phyloP scores from a whole-genome alignment of 2,113 vertebrate species.

The Dolichotis patagonum region DNA sequence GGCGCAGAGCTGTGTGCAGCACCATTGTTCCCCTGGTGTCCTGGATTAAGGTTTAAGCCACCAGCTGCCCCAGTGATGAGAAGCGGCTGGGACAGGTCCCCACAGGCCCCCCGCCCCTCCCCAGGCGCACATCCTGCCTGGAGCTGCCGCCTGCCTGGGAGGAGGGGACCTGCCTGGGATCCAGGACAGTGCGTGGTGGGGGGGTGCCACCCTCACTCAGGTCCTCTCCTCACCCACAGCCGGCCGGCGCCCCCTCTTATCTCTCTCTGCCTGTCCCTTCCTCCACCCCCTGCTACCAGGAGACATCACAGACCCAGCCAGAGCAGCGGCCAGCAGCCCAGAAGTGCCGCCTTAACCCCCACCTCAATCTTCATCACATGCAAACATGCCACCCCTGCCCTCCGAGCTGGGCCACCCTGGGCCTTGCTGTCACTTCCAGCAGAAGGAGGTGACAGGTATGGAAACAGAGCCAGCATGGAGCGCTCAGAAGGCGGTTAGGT shows the following conservation, averaged over 20 bases:
- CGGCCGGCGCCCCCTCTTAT: neutral
- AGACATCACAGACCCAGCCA: neutral
- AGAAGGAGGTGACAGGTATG: neutral
- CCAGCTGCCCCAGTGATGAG: conserved; percentile 81
- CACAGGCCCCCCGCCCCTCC: conserved; percentile 63
- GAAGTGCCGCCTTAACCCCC: conserved; percentile 28
- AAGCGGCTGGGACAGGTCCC: conserved; percentile 80
- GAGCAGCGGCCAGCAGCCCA: neutral
- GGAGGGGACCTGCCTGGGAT: conserved; percentile 3
- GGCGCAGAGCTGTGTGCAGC: conserved; percentile 47
- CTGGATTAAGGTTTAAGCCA: conserved; percentile 83
- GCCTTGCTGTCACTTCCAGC: neutral
- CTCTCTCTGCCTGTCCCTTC: conserved; percentile 49
- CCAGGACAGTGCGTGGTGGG: neutral
- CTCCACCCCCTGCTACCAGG: conserved; percentile 32
- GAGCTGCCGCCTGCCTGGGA: conserved; percentile 69
- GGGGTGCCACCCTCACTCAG: neutral
- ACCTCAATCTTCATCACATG: neutral
- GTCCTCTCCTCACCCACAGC: neutral
- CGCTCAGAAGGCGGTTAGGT: neutral
- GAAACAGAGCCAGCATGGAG: neutral
- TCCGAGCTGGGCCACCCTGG: neutral
- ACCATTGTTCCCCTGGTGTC: conserved; percentile 75
- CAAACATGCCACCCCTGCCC: neutral
- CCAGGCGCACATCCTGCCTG: conserved; percentile 65